Evolutionary conservation across 2,888 invertebrate genomes (phyloP).

Genomic region (Lasioglossum villosulum): DNA sequence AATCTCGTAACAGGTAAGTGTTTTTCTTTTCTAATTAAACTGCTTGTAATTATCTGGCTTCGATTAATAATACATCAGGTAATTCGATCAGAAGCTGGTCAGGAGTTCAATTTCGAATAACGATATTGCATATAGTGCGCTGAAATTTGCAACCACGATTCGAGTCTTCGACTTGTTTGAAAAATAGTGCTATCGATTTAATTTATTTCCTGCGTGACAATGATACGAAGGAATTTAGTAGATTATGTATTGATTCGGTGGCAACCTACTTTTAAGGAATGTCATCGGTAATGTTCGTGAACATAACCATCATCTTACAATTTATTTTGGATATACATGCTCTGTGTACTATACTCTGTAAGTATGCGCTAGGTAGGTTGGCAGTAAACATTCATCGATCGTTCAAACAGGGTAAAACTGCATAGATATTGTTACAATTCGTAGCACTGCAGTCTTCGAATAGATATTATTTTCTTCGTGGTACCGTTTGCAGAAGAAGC

Average conservation of each 20-base stretch:
- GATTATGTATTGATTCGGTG: constrained; percentile 67
- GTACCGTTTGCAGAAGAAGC: neutral
- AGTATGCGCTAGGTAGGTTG: constrained; percentile 15
- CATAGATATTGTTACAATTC: constrained; percentile 39
- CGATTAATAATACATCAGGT: neutral
- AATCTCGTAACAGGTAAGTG: constrained; percentile 79
- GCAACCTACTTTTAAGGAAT: constrained; percentile 69
- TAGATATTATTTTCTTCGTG: neutral
- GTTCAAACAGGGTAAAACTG: constrained; percentile 8
- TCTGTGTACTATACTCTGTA: neutral
- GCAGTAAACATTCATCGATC: constrained; percentile 58
- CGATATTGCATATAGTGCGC: neutral
- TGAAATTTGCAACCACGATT: neutral
- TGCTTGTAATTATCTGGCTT: neutral
- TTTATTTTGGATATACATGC: constrained; percentile 53
- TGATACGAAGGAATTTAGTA: constrained; percentile 28
- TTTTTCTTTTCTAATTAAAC: neutral
- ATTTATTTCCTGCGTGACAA: constrained; percentile 12
- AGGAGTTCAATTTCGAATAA: neutral
- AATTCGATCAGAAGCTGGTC: neutral
- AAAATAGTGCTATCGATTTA: constrained; percentile 14
- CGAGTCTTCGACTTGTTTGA: neutral
- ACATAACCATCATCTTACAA: constrained; percentile 47
- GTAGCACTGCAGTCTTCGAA: constrained; percentile 8
- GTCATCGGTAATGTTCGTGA: constrained; percentile 70